Conservation (phyloP, 1,140 invertebrate species). For the Sarcophaga bullata region DNA sequence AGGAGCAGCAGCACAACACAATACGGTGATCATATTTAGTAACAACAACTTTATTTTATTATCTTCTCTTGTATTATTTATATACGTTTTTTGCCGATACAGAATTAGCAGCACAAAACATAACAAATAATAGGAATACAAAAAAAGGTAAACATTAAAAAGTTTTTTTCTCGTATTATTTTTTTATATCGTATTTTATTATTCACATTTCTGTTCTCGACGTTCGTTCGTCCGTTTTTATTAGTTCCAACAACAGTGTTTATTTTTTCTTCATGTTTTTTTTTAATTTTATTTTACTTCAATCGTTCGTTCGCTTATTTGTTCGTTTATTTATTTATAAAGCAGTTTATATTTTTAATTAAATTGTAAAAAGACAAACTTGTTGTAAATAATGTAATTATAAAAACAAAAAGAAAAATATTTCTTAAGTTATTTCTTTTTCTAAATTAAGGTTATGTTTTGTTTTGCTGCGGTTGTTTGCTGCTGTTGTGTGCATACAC, state of each 20-base stretch:
- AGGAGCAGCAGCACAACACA: background rate
- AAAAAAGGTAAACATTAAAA: slow-evolving; percentile 39
- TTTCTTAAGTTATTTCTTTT: background rate
- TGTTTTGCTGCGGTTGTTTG: background rate
- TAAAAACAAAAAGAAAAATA: too few relatives aligned
- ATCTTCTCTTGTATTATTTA: background rate
- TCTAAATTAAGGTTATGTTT: slow-evolving; percentile 18
- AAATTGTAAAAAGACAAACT: slow-evolving; percentile 12
- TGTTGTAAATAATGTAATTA: slow-evolving; percentile 24
- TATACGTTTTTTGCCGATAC: slow-evolving; percentile 18
- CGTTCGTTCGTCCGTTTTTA: background rate
- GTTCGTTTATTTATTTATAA: slow-evolving; percentile 19
- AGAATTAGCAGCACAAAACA: slow-evolving; percentile 30
- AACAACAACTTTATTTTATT: background rate
- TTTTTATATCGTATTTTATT: too few relatives aligned
- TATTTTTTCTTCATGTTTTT: background rate
- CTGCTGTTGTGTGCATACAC: background rate
- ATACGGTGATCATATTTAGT: background rate
- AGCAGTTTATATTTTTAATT: slow-evolving; percentile 6
- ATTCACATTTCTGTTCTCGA: background rate
- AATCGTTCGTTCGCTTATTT: background rate
- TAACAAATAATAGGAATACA: slow-evolving; percentile 31
- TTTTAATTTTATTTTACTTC: background rate
- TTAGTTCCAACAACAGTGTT: background rate
- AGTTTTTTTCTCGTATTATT: background rate